Base-by-base conservation (phyloP, 2,888 invertebrate species). In the Idaea aversata region DNA sequence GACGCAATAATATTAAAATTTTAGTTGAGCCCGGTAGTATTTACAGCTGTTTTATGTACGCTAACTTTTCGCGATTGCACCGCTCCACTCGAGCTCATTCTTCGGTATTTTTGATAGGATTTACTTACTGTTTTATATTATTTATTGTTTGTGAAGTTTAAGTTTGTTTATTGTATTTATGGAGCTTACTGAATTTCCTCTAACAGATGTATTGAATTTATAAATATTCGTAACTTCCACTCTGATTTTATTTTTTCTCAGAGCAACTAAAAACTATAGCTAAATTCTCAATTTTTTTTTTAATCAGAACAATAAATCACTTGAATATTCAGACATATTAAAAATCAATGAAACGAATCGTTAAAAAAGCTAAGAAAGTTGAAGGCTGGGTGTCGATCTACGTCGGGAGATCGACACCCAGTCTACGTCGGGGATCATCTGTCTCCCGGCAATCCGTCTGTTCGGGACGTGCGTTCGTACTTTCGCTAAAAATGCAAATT, bases 401-500 rank as follows among this genome's bases (percentile, higher is more conserved):
- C 82, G 82, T 82, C 81, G 75, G 67, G 75, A 72, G 85, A 88
- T n/a, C n/a, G n/a, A n/a, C n/a, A n/a, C n/a, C n/a, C n/a, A n/a
- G n/a, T n/a, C n/a, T n/a, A n/a, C n/a, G n/a, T n/a, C n/a, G n/a
- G n/a, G n/a, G n/a, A n/a, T 87, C 90, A 91, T 91, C 86, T 87
- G 88, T 91, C 88, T 88, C 72, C 83, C 70, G 76, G 77, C 83
- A 88, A 88, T 89, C 84, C 83, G 87, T 90, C 91, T 91, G 91
- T 75, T 76, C 70, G 72, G 73, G 91, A 91, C 92, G 88, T 85
- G 88, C 85, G 86, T 86, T 80, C 82, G 87, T 88, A 87, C 87
- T 89, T 88, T 86, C 88, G 88, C 91, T 90, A 88, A 91, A 91
- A 88, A 91, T 92, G 91, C 91, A 91, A 93, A 91, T 93, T 87